Percentiles rank a stretch among this genome's conserved stretches.
These are phyloP conservation scores for Pterois miles DNA, from an alignment of 2,797 vertebrate species.

Conservation along the genomic window DNA sequence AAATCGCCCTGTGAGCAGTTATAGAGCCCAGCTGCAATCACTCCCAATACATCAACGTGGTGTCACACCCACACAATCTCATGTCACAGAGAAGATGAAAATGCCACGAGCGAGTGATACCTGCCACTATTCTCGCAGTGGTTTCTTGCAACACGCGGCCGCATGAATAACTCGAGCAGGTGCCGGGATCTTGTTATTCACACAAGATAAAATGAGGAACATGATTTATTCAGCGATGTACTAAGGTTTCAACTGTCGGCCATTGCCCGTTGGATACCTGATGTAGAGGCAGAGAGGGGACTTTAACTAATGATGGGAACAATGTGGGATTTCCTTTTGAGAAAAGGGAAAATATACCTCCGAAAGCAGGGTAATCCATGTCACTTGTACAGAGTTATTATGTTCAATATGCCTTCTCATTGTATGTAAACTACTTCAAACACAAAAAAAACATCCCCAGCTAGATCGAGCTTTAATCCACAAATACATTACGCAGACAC, in stretches of 20 bases:
- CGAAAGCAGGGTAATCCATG: neutral
- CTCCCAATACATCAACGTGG: constrained; percentile 63
- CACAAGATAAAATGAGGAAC: constrained; percentile 65
- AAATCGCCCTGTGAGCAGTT: constrained; percentile 56
- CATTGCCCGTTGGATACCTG: constrained; percentile 26
- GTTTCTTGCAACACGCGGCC: constrained; percentile 13
- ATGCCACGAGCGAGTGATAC: constrained; percentile 69
- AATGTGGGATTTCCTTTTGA: neutral
- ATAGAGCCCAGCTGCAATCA: constrained; percentile 44
- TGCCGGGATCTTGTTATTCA: constrained; percentile 53
- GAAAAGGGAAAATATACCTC: neutral
- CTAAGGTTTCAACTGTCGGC: constrained; percentile 36
- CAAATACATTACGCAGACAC: constrained; percentile 59
- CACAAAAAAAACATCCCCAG: neutral
- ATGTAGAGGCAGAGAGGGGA: neutral
- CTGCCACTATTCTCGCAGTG: constrained; percentile 46
- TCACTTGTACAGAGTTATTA: neutral
- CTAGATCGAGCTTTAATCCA: constrained; percentile 20
- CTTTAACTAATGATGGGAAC: constrained; percentile 52
- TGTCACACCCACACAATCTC: constrained; percentile 69
- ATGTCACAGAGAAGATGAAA: constrained; percentile 75
- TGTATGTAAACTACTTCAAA: neutral
- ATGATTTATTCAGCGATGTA: constrained; percentile 65
- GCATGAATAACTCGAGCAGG: constrained; percentile 64
- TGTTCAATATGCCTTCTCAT: constrained; percentile 2